Evolutionary conservation across 37 sponge, comb jelly and placozoan genomes (phyloP).

Genomic region (Spongia lamella): DNA sequence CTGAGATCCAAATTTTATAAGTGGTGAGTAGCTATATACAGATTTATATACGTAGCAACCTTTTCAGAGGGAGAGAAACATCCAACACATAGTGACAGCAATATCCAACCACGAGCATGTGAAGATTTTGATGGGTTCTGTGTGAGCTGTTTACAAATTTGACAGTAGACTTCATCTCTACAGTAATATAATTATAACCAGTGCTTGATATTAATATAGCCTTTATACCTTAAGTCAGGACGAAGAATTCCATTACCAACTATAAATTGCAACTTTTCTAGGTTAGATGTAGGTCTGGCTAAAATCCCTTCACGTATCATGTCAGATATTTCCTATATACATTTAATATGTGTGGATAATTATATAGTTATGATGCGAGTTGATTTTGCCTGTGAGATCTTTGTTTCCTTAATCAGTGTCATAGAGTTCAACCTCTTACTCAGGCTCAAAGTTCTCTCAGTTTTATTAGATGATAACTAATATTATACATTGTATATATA

Average conservation of each 20-base stretch:
- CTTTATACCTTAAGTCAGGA: constrained; percentile 64
- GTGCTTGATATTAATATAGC: background rate
- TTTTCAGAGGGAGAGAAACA: constrained; percentile 85
- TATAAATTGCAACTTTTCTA: constrained; percentile 95
- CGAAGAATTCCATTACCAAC: constrained; percentile 89
- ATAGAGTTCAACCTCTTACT: constrained; percentile 71
- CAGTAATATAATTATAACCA: background rate
- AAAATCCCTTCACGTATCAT: too few relatives aligned
- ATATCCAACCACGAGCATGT: constrained; percentile 93
- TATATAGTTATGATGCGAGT: too few relatives aligned
- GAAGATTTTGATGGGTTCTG: constrained; percentile 91
- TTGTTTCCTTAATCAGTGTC: constrained; percentile 86
- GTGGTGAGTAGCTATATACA: too few relatives aligned
- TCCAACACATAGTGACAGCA: constrained; percentile 92
- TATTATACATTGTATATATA: too few relatives aligned
- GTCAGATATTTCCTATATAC: too few relatives aligned
- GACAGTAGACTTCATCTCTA: constrained; percentile 94
- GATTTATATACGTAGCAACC: too few relatives aligned
- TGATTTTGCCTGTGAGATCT: constrained; percentile 59
- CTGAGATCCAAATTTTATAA: too few relatives aligned
- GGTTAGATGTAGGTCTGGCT: constrained; percentile 70
- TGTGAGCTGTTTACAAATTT: constrained; percentile 93
- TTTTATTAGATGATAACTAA: too few relatives aligned
- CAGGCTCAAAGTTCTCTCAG: constrained; percentile 69
- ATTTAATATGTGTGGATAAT: too few relatives aligned